Base-by-base conservation (phyloP, 2,113 vertebrate genomes). In the Notechis scutatus region DNA sequence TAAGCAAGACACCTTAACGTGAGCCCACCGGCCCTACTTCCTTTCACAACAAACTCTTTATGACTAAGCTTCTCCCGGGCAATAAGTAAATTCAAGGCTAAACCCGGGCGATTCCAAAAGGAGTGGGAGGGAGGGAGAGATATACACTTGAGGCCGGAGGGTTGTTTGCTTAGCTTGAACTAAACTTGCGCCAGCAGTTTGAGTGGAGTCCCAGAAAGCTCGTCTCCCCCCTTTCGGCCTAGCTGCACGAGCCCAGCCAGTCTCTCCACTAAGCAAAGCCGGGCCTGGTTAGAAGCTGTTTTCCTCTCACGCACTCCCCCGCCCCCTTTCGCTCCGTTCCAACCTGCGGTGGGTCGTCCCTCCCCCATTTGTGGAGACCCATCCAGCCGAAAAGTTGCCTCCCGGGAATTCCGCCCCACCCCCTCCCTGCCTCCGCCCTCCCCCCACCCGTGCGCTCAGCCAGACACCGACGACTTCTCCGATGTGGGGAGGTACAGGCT, bases 191-290 rank as follows among this genome's bases (percentile, higher is more conserved):
- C 0, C 9, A 1, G 88, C 89, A 87, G 45, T 61, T 87, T 45
- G 91, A n/a, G 47, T 61, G 54, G 88, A 87, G 50, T 29, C 52
- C 50, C 10, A n/a, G 64, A 54, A 11, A 90, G 34, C 90, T 20
- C 85, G 89, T 90, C 87, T 26, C 39, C 92, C 21, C 90, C 52
- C 90, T 91, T 95, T 93, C 93, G 98, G 98, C 98, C 98, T 98
- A 97, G 97, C 95, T 12, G 95, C 94, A 93, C 93, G 52, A 85
- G 85, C 94, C 91, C 95, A 47, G 94, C 74, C 96, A 88, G 95
- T 97, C 97, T 97, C 96, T 90, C 56, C 91, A 93, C 95, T 93
- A 92, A 93, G 85, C 96, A 24, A 94, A 95, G 93, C 95, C 45
- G 93, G 96, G 97, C 96, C 96, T 97, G 94, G 95, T 61, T 94